phyloP scores from a whole-genome alignment of 2,888 invertebrate species.

The Nomada hirtipes region DNA sequence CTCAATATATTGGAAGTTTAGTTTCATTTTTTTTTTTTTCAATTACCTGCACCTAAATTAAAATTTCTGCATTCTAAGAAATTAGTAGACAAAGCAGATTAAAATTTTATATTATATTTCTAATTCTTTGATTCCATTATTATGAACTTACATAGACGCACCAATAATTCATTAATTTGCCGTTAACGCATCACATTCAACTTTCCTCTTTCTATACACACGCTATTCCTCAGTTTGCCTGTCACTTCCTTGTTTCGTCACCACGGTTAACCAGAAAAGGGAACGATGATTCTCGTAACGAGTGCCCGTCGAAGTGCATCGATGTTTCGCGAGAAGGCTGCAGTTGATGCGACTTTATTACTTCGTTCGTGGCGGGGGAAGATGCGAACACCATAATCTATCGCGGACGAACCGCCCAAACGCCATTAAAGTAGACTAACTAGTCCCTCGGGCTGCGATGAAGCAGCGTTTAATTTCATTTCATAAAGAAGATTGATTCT shows the following conservation, averaged over 20 bases:
- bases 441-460: slow-evolving; percentile 40
- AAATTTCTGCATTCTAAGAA: no score
- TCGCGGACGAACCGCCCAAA: slow-evolving; percentile 25
- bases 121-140: no score
- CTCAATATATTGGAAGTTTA: no score
- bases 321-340: slow-evolving; percentile 12
- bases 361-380: slow-evolving; percentile 49
- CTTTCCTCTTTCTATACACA: background rate
- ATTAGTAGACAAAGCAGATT: no score
- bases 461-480: slow-evolving; percentile 47
- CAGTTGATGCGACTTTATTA: slow-evolving; percentile 49
- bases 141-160: no score
- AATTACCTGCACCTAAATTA: no score
- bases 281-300: slow-evolving; percentile 7
- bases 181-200: background rate
- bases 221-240: background rate
- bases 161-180: background rate
- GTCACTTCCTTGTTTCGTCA: slow-evolving; percentile 16
- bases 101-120: no score
- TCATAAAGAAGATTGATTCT: slow-evolving; percentile 27
- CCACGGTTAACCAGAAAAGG: background rate
- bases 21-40: no score
- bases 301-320: slow-evolving; percentile 29
- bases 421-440: slow-evolving; percentile 24
- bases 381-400: slow-evolving; percentile 45